Evolutionary conservation across 2,113 vertebrate species (phyloP).

Genomic region (Eidolon helvum): DNA sequence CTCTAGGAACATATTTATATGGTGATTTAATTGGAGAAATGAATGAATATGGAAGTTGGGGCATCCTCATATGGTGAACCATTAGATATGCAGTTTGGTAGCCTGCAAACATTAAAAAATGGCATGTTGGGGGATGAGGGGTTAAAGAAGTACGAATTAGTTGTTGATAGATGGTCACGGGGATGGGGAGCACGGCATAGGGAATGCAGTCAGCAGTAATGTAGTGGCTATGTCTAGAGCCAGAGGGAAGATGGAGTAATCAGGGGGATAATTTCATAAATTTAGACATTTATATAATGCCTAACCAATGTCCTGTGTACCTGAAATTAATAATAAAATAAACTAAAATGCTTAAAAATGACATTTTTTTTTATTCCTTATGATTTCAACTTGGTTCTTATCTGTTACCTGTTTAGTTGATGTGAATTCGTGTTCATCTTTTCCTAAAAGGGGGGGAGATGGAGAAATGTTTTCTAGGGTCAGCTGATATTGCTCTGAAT

Average conservation of each 20-base stretch:
- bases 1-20: background rate
- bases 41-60: background rate
- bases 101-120: background rate
- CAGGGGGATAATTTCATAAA: no score
- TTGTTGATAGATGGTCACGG: no score
- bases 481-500: background rate
- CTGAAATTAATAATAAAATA: no score
- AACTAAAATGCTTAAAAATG: no score
- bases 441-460: background rate
- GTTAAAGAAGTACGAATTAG: no score
- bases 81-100: background rate
- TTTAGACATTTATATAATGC: no score
- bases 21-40: background rate
- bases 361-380: background rate
- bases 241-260: no score
- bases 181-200: no score
- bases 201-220: no score
- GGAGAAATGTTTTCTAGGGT: background rate
- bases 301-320: no score
- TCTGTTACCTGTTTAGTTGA: background rate
- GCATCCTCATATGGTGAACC: background rate
- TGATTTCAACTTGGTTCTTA: background rate
- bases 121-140: background rate
- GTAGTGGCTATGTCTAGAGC: no score
- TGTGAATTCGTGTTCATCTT: background rate